Conservation (phyloP, 1,140 invertebrate genomes). For the Papilio xuthus region DNA sequence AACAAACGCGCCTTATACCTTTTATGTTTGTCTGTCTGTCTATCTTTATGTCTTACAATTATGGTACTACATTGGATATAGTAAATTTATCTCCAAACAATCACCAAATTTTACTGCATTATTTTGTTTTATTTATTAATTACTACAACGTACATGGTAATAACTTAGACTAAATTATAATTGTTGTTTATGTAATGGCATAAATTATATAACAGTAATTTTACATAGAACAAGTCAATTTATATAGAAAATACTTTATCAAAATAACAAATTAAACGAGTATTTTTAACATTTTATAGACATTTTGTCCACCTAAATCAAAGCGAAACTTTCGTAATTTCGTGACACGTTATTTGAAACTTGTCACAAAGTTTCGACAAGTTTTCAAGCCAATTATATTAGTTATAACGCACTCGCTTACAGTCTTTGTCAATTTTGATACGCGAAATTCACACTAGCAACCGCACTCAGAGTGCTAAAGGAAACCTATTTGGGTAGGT, state of each 20-base stretch:
- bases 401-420: background rate
- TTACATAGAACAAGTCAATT: background rate
- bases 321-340: constrained; percentile 12
- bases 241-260: background rate
- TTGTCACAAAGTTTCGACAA: constrained; percentile 24
- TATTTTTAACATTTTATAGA: background rate
- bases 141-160: no score
- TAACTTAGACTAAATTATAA: no score
- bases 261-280: background rate
- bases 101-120: no score
- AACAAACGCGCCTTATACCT: background rate
- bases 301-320: background rate
- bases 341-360: constrained; percentile 18
- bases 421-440: background rate
- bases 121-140: no score
- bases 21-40: no score
- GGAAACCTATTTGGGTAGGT: background rate
- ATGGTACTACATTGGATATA: no score
- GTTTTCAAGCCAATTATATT: constrained; percentile 18
- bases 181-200: background rate
- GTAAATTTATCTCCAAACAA: no score
- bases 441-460: background rate
- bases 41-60: no score
- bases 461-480: no score
- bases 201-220: background rate